phyloP scores from a whole-genome alignment of 2,113 vertebrate species.

The Scomber japonicus region DNA sequence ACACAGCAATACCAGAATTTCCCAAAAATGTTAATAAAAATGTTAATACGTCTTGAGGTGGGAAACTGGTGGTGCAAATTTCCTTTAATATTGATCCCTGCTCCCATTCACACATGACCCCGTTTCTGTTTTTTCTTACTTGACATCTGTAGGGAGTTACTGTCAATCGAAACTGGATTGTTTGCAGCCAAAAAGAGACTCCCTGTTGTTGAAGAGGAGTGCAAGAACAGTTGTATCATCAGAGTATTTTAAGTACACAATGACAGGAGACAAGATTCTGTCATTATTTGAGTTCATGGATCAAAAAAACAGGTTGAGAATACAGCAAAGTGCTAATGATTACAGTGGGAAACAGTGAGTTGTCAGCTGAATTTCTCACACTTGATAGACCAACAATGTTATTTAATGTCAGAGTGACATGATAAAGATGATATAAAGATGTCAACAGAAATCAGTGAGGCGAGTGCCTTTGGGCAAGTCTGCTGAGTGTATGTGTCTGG shows the following conservation, averaged over 20 bases:
- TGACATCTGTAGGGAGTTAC: neutral
- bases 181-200: slow-evolving; percentile 13
- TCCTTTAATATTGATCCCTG: too few relatives aligned
- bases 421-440: slow-evolving; percentile 34
- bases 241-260: slow-evolving; percentile 18
- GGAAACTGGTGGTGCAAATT: too few relatives aligned
- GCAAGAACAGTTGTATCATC: slow-evolving; percentile 7
- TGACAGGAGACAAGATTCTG: slow-evolving; percentile 27
- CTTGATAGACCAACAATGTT: slow-evolving; percentile 31
- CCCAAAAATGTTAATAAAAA: too few relatives aligned
- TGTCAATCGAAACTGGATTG: neutral
- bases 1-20: too few relatives aligned
- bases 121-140: too few relatives aligned
- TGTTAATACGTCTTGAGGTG: too few relatives aligned
- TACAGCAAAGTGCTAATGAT: slow-evolving; percentile 41
- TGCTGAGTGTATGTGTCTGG: slow-evolving; percentile 16
- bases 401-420: slow-evolving; percentile 43
- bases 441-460: slow-evolving; percentile 43
- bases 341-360: slow-evolving; percentile 27
- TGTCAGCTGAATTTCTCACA: slow-evolving; percentile 13
- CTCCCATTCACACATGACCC: too few relatives aligned
- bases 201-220: slow-evolving; percentile 16
- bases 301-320: slow-evolving; percentile 21
- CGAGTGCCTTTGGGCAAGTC: slow-evolving; percentile 10
- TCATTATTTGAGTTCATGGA: neutral